A percentile compares a stretch with the other conserved stretches of the same genome.
phyloP scores from a whole-genome alignment of 2,797 vertebrate genomes.

The Enoplosus armatus region DNA sequence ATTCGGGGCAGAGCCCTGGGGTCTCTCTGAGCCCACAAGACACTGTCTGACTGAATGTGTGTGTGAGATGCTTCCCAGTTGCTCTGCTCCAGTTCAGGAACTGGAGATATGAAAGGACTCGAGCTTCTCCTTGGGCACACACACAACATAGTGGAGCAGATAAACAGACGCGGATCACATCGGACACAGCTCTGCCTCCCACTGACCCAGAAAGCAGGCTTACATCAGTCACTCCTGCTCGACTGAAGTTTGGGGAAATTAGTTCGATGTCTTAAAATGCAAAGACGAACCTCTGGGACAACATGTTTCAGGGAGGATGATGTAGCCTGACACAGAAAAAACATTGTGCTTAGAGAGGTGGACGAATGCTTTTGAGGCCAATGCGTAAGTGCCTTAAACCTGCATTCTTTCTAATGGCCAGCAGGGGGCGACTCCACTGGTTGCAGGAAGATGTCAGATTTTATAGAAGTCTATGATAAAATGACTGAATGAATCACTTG shows the following conservation, averaged over 20 bases:
- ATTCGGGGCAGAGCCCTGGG: conserved; percentile 51
- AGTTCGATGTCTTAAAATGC: conserved; percentile 17
- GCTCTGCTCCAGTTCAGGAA: conserved; percentile 67
- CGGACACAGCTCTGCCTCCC: conserved; percentile 36
- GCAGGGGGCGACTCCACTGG: too few relatives aligned
- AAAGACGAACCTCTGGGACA: conserved; percentile 1
- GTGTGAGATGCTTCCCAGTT: conserved; percentile 39
- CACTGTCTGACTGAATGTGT: background rate
- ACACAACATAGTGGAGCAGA: background rate
- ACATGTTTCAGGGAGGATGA: background rate
- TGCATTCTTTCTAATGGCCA: too few relatives aligned
- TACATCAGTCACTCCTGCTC: conserved; percentile 29
- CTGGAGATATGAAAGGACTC: conserved; percentile 43
- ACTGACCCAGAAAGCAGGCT: conserved; percentile 62
- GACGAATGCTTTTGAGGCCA: too few relatives aligned
- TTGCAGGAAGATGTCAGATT: too few relatives aligned
- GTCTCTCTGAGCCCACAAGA: conserved; percentile 31
- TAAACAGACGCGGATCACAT: conserved; percentile 39
- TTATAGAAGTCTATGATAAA: too few relatives aligned
- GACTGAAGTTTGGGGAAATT: conserved; percentile 19
- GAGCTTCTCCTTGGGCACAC: conserved; percentile 35
- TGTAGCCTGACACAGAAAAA: background rate
- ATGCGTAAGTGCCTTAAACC: too few relatives aligned
- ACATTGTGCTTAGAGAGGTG: background rate
- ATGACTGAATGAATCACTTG: too few relatives aligned